A percentile compares a stretch with the other conserved stretches of the same genome.
phyloP scores from a whole-genome alignment of 2,797 vertebrate species.

The Emys orbicularis region DNA sequence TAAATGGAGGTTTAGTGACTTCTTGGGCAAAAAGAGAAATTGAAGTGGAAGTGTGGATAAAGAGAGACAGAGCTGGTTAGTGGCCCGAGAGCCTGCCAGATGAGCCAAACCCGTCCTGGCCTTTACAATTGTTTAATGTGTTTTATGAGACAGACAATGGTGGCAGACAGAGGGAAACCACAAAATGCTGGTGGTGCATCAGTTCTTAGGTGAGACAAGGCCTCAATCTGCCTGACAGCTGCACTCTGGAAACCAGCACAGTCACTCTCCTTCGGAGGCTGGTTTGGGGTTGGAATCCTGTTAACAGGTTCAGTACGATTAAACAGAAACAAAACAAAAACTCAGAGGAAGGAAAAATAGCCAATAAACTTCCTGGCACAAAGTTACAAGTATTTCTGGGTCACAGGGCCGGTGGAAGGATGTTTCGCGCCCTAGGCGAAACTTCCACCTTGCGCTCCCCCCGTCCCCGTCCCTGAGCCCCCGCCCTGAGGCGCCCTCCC shows the following conservation, averaged over 20 bases:
- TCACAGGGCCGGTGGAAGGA: neutral
- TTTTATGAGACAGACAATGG: neutral
- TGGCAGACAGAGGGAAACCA: neutral
- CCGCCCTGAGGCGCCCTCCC: too few species aligned
- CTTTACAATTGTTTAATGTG: neutral
- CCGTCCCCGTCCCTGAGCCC: too few species aligned
- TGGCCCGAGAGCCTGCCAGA: neutral
- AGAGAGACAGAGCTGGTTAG: constrained; percentile 18
- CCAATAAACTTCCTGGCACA: neutral
- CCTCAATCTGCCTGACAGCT: rapidly evolving
- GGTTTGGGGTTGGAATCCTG: neutral
- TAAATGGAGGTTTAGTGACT: neutral
- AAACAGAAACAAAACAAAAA: neutral
- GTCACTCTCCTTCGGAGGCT: neutral
- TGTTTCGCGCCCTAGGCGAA: too few species aligned
- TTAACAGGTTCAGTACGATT: neutral
- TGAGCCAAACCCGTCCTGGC: constrained; percentile 18
- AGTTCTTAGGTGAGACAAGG: rapidly evolving
- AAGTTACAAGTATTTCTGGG: neutral
- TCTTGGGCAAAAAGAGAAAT: neutral
- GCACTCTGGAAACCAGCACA: neutral
- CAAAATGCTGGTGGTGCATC: rapidly evolving
- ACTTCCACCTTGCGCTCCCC: too few species aligned
- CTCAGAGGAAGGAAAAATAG: neutral
- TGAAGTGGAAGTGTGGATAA: neutral